Conservation (phyloP, 2,113 vertebrate genomes). For the Chunga burmeisteri region DNA sequence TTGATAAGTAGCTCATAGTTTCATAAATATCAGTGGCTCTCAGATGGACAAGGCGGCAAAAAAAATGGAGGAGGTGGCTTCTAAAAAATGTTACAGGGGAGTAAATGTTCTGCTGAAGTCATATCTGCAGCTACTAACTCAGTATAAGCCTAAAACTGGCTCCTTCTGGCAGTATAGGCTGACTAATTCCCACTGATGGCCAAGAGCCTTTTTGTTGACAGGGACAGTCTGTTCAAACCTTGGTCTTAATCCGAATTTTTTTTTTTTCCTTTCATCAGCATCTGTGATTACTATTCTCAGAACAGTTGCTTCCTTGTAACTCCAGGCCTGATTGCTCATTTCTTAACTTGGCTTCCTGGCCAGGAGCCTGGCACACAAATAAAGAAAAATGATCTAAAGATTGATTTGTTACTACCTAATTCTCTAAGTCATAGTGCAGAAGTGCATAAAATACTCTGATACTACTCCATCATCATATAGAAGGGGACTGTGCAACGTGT, state of each 20-base stretch:
- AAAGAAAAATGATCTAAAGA: background rate
- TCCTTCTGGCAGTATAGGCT: background rate
- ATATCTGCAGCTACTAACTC: background rate
- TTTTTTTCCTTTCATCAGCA: background rate
- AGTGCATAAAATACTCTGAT: background rate
- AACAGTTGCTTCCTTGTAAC: constrained; percentile 11
- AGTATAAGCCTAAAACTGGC: background rate
- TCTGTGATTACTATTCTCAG: background rate
- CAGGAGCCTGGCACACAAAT: background rate
- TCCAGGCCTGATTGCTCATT: background rate
- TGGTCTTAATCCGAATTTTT: background rate
- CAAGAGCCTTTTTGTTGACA: background rate
- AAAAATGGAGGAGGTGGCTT: background rate
- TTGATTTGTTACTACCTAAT: background rate
- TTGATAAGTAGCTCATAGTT: background rate
- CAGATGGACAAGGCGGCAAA: background rate
- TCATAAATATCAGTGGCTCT: background rate
- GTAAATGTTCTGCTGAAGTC: background rate
- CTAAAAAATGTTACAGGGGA: background rate
- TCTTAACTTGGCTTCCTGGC: background rate
- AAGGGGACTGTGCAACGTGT: background rate
- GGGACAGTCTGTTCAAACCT: constrained; percentile 18
- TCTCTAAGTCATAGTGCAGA: background rate
- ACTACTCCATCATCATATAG: background rate
- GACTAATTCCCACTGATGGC: background rate